Evolutionary conservation across 2,888 invertebrate species (phyloP), one percentile per base, ranked within the genome.

Genomic region (Hermaeophaga mercurialis): DNA sequence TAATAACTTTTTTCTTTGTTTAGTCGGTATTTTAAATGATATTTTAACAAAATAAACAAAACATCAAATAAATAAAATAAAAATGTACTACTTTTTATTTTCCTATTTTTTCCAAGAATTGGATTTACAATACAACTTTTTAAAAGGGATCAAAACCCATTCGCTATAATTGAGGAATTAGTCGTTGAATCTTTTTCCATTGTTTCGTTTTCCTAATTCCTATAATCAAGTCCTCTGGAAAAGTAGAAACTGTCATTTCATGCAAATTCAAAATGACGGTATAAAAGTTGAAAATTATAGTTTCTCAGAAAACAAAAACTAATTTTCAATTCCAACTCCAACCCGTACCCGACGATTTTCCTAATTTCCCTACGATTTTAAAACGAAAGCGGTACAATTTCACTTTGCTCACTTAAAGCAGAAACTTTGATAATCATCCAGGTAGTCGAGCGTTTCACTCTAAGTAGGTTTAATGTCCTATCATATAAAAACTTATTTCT

Each of bases 351-450:
- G 8, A 14, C 47, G 15, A 47, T 47, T 47, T 36, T 26, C 38
- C 28, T 39, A 28, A 49, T 39, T 49, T 49, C 28, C 49, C 38
- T 26, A 14, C 28, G 26, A 39, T 38, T 49, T 48, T 14, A 9
- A 31, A 49, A 39, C 38, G 24, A 22, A 39, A 39, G 19, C n/a
- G 39, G 49, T 18, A 49, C 28, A 49, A 49, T 38, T 48, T 24
- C 48, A 38, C 36, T 48, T 24, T 22, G 39, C 39, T 39, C 39
- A 18, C 45, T 45, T 45, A 18, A 49, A 31, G 28, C 24, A 39
- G 26, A 39, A 49, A 39, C 38, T 49, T 49, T 39, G 31, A 49
- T 49, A 49, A 49, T 28, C 49, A 39, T 39, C 39, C 49, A 38
- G 28, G 49, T 49, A 39, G 15, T 18, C 39, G 15, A 17, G 38